Evolutionary conservation across 2,113 vertebrate species (phyloP), one percentile per base, ranked within the genome.

Genomic region (Oceanites oceanicus): DNA sequence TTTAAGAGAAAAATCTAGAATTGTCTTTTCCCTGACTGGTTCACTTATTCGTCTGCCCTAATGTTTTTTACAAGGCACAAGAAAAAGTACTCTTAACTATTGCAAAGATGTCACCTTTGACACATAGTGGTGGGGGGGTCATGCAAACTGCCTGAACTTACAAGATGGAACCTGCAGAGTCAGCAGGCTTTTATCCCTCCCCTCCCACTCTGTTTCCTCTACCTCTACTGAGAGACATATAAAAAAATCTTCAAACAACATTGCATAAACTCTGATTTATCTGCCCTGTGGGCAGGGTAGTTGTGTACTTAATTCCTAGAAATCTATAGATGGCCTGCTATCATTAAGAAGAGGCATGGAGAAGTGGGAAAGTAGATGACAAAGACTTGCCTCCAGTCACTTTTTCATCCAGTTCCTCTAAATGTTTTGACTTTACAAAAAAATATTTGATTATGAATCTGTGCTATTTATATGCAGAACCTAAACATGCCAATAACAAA

Each of bases 341-440:
- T 84, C 15, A 95, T 72, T 94, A 67, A 53, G 53, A 85, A 88
- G 56, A 87, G 63, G 29, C 12, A 40, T 7, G 15, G 34, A 78
- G 18, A 89, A 94, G 50, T 40, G 59, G 42, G 49, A 88, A 92
- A 20, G 77, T 38, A 77, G 30, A 92, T 80, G 47, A 70, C 44
- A 90, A 94, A 86, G 49, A 68, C 63, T 94, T 86, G 18, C 36
- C 92, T 96, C 44, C 38, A 86, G 83, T 87, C 44, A 27, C 36
- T 89, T 96, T 95, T 94, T 97, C 94, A 97, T 95, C 90, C 61
- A 95, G 55, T 72, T 96, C 47, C 15, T 95, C 95, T 72, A 86
- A 95, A 92, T 95, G 71, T 97, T 97, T 98, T 97, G 89, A 97
- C 85, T 97, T 97, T 30, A 26, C 2, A 26, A 50, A 78, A 96